Conservation (phyloP, 2,888 invertebrate species). For the Abscondita cerata region DNA sequence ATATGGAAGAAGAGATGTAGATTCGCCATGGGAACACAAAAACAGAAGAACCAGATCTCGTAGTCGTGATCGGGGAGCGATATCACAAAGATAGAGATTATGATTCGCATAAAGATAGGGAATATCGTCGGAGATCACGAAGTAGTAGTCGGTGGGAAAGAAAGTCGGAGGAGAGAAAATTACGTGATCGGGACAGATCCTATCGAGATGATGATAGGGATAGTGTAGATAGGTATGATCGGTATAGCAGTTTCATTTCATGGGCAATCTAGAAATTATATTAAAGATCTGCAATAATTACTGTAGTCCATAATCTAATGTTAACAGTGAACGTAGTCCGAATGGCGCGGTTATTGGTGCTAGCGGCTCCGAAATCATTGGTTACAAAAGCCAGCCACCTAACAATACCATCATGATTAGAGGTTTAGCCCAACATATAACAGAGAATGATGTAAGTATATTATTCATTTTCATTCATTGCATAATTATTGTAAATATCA, state of each 20-base stretch:
- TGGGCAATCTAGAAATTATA: constrained; percentile 25
- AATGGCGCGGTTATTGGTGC: constrained; percentile 56
- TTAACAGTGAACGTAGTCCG: constrained; percentile 56
- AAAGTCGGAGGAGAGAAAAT: constrained; percentile 52
- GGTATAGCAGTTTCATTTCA: constrained; percentile 34
- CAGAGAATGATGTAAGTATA: constrained; percentile 75
- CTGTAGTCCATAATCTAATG: constrained; percentile 36
- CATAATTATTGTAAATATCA: too few relatives aligned
- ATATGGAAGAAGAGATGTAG: constrained; percentile 48
- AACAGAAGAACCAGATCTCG: constrained; percentile 49
- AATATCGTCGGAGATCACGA: constrained; percentile 51
- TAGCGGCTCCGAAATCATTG: constrained; percentile 59
- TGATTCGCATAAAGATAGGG: constrained; percentile 50
- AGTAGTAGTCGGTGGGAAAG: constrained; percentile 56
- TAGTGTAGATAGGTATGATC: constrained; percentile 57
- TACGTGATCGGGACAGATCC: constrained; percentile 54
- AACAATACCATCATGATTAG: constrained; percentile 77
- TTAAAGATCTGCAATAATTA: constrained; percentile 26
- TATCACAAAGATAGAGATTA: constrained; percentile 50
- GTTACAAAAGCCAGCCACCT: constrained; percentile 59
- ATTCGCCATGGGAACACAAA: constrained; percentile 43
- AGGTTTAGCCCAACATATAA: constrained; percentile 76
- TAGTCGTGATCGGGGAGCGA: constrained; percentile 50
- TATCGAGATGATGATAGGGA: constrained; percentile 57
- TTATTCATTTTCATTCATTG: too few relatives aligned